Base-by-base conservation (phyloP, 1,140 invertebrate species). In the Drosophila asahinai region DNA sequence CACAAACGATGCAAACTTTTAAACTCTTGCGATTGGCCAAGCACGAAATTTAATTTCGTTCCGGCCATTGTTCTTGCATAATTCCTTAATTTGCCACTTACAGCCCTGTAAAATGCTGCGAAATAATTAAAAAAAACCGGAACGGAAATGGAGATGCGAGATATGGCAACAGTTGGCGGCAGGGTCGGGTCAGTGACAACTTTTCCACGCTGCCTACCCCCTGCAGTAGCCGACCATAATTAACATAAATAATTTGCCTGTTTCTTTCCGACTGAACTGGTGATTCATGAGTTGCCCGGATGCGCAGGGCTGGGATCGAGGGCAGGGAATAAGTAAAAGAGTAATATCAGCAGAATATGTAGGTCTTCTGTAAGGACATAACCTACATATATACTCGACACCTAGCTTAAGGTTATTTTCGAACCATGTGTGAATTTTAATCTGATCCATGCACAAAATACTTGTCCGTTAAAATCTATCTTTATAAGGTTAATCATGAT, bases 21-120 rank as follows among this genome's bases (percentile, higher is more conserved):
- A 76, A 83, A 68, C 66, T 75, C 60, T 59, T 54, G 47, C 75
- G 52, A 70, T 66, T 58, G 48, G 45, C 75, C 49, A 54, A 79
- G 80, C 75, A 79, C 68, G 49, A 83, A 80, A 68, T 70, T 79
- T 82, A 57, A 79, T 79, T 71, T 61, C 25, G 12, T n/a, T 42
- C 8, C 17, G n/a, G n/a, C 25, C 42, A 58, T 70, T 40, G 51
- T 57, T 48, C 51, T 25, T 22, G 19, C 43, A 72, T 71, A 42
- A 54, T 58, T 42, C 22, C 27, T 51, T 70, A 72, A 68, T 54
- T 57, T 57, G 19, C 12, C 42, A 38, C 52, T 70, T 70, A 57
- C 54, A 57, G 54, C 36, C 54, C 54, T 40, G 54, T 57, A 57
- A 57, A 57, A 57, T 57, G 36, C 52, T 55, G 52, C 19, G 54